A percentile compares a stretch with the other conserved stretches of the same genome.
These are phyloP conservation scores for Barypeithes pellucidus DNA, from an alignment of 2,888 invertebrate species.

Conservation along the genomic window DNA sequence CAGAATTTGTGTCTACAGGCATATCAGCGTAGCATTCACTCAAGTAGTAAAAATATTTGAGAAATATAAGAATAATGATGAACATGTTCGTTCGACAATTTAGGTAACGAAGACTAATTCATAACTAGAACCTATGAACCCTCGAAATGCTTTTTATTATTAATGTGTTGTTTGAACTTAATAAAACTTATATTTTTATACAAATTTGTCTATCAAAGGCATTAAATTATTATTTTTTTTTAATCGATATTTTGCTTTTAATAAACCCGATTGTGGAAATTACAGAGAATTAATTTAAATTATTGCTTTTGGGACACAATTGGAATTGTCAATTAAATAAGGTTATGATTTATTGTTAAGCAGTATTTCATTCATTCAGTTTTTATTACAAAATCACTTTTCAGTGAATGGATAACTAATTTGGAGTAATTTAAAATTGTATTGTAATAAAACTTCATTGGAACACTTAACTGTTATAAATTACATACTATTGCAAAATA, in stretches of 20 bases:
- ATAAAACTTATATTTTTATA: neutral
- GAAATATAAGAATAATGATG: neutral
- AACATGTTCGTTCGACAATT: slow-evolving; percentile 4
- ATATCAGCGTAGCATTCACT: neutral
- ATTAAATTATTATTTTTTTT: neutral
- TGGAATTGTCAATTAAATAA: neutral
- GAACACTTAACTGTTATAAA: too few relatives aligned
- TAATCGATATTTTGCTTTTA: neutral
- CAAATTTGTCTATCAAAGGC: neutral
- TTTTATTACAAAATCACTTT: neutral
- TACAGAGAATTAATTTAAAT: neutral
- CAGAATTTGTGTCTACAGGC: slow-evolving; percentile 21
- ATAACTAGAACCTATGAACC: neutral
- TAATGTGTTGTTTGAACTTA: neutral
- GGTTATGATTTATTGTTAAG: neutral
- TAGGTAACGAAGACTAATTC: neutral
- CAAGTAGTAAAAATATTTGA: neutral
- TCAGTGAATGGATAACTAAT: too few relatives aligned
- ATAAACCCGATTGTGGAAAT: neutral
- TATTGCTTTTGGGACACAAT: neutral
- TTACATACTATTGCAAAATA: too few relatives aligned
- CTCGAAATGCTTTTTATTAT: neutral
- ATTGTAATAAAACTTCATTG: too few relatives aligned
- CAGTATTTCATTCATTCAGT: neutral
- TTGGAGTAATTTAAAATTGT: too few relatives aligned